Conservation (phyloP, 2,888 invertebrate genomes). For the Drosophila algonquin region DNA sequence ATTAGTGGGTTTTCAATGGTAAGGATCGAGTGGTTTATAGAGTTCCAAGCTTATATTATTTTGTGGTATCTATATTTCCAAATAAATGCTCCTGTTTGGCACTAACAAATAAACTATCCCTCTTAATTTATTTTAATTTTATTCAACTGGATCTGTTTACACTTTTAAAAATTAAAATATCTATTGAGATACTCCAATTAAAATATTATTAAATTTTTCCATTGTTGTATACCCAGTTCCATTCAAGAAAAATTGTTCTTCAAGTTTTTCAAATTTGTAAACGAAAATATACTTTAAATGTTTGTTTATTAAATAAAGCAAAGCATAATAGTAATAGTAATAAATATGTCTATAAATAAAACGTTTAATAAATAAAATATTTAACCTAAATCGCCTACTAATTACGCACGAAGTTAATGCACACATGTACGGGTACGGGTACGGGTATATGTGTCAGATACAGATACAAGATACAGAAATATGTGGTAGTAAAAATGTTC, state of each 20-base stretch:
- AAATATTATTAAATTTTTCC: not conserved
- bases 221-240: not conserved
- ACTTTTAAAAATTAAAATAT: too few relatives aligned
- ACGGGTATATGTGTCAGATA: slow-evolving; percentile 17
- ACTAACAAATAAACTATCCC: not conserved
- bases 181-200: too few relatives aligned
- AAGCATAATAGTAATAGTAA: slow-evolving; percentile 59
- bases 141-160: not conserved
- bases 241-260: not conserved
- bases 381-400: slow-evolving; percentile 64
- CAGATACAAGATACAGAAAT: slow-evolving; percentile 44
- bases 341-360: slow-evolving; percentile 70
- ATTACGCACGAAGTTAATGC: slow-evolving; percentile 28
- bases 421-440: slow-evolving; percentile 7
- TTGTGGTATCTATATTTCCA: not conserved
- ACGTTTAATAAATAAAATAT: slow-evolving; percentile 65
- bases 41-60: not conserved
- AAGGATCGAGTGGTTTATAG: not conserved
- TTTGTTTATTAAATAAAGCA: slow-evolving; percentile 65
- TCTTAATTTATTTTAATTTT: not conserved
- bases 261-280: slow-evolving; percentile 33
- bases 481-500: slow-evolving; percentile 48
- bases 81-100: not conserved
- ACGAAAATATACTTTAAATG: slow-evolving; percentile 46
- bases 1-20: not conserved